Conservation (phyloP, 1,140 invertebrate genomes). For the Leptinotarsa lineolata region DNA sequence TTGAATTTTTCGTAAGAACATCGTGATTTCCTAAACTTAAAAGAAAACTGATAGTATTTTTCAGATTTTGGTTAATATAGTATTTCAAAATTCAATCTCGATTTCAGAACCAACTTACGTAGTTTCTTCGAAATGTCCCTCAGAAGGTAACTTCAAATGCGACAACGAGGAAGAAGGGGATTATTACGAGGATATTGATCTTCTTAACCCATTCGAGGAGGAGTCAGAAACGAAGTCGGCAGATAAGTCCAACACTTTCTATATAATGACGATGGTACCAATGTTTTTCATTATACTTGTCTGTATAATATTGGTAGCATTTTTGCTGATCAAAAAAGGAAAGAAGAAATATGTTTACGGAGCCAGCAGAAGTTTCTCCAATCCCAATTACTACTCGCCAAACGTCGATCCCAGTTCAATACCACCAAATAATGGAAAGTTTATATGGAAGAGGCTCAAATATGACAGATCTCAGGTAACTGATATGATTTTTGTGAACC, state of each 20-base stretch:
- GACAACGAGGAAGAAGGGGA: conserved; percentile 21
- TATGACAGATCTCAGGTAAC: conserved; percentile 71
- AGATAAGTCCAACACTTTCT: conserved; percentile 27
- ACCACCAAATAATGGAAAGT: conserved; percentile 59
- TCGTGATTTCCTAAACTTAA: too few species aligned
- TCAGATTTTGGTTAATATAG: too few species aligned
- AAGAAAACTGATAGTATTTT: too few species aligned
- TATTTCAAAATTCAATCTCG: conserved; percentile 3
- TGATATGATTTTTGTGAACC: conserved; percentile 16
- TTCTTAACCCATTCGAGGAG: conserved; percentile 10
- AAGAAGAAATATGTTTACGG: conserved; percentile 65
- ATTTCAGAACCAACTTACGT: conserved; percentile 51
- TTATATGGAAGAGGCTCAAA: conserved; percentile 72
- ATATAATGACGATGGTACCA: conserved; percentile 44
- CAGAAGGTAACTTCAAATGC: conserved; percentile 30
- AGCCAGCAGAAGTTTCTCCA: conserved; percentile 71
- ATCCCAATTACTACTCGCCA: conserved; percentile 78
- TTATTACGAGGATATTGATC: conserved; percentile 27
- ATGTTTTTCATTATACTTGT: conserved; percentile 56
- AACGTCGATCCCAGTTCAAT: conserved; percentile 47
- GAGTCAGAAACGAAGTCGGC: conserved; percentile 14
- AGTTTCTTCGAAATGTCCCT: conserved; percentile 54
- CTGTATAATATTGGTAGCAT: conserved; percentile 55
- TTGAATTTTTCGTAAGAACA: too few species aligned
- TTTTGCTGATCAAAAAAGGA: conserved; percentile 61